Evolutionary conservation across 2,888 invertebrate species (phyloP), one percentile per base, ranked within the genome.

Genomic region (Tigriopus californicus): DNA sequence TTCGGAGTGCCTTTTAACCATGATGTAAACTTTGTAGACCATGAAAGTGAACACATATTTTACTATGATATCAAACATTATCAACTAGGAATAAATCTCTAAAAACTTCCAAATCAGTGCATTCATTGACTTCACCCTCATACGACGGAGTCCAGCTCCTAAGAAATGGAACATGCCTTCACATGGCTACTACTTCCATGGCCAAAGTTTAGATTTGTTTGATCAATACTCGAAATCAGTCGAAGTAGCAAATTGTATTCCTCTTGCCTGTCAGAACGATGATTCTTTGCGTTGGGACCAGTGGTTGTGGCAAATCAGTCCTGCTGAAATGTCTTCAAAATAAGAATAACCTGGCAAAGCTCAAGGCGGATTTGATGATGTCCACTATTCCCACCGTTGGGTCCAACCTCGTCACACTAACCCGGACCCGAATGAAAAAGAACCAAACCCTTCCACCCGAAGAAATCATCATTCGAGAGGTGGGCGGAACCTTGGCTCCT

Each of bases 401-500:
- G 1, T 82, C 84, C 1, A 83, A 85, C 69, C 78, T 87, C 61
- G 82, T 80, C 65, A 79, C 78, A 46, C 74, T 87, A 15, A 73
- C 74, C 65, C 60, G 60, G 33, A 62, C 61, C 42, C 58, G 33
- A 40, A 61, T 65, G 59, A 61, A 75, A 73, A 64, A 75, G 75
- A 48, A 76, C 74, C 64, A 76, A 77, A 66, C 74, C 75, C 67
- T 73, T 46, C 49, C 60, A 15, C 22, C 20, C 11, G 56, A 56
- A n/a, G 22, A 46, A n/a, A 57, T 75, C 60, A 68, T 79, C 3
- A 74, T 88, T 15, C 72, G 83, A 57, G 88, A 88, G 72, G 74
- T 87, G 25, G 87, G 88, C 0, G 86, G 87, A 2, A 77, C 78
- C 63, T 84, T 88, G 82, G 83, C 84, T 57, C 81, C 85, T 3